Evolutionary conservation across 2,888 invertebrate species (phyloP).

Genomic region (Caenorhabditis parvicauda): DNA sequence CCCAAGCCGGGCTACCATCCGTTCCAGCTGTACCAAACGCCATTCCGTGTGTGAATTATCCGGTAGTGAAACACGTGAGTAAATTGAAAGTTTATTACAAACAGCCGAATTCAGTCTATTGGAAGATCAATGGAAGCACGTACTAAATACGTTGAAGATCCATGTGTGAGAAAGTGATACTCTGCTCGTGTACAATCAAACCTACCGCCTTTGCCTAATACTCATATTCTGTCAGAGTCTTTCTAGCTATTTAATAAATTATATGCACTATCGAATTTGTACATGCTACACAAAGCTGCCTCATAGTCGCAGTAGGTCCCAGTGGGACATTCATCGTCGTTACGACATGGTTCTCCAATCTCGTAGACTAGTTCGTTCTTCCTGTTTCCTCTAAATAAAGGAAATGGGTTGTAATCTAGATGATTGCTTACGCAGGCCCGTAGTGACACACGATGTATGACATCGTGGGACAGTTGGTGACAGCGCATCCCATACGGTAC

Average conservation of each 20-base stretch:
- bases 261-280: constrained; percentile 11
- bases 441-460: constrained; percentile 42
- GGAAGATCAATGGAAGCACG: constrained; percentile 15
- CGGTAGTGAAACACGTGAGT: constrained; percentile 15
- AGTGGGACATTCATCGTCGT: constrained; percentile 28
- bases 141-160: constrained; percentile 24
- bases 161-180: constrained; percentile 15
- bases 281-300: constrained; percentile 25
- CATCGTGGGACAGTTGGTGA: constrained; percentile 34
- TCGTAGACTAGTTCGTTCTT: constrained; percentile 33
- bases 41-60: constrained; percentile 19
- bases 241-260: constrained; percentile 3
- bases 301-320: constrained; percentile 29
- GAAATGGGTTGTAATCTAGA: background rate
- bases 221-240: constrained; percentile 1
- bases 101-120: constrained; percentile 7
- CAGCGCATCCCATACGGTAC: constrained; percentile 33
- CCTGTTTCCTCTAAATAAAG: constrained; percentile 30
- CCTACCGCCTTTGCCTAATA: background rate
- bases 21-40: no score
- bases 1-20: no score
- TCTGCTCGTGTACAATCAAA: background rate
- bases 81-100: no score
- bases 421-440: constrained; percentile 30
- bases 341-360: constrained; percentile 27